Base-by-base conservation (phyloP, 2,113 vertebrate species). In the Tympanuchus pallidicinctus region DNA sequence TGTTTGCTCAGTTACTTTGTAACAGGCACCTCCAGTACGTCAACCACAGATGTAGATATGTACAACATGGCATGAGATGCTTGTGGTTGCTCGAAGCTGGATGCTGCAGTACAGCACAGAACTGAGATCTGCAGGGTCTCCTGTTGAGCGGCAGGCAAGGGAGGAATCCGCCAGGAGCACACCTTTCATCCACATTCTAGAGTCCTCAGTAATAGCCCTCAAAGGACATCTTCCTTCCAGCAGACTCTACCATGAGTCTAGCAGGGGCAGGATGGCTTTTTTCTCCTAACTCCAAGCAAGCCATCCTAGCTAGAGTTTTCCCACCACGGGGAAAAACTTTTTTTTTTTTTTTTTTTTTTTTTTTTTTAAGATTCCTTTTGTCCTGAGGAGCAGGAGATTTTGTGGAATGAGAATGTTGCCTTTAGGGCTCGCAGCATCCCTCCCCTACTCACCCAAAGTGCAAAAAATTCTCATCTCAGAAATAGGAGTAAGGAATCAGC, bases 371-470 rank as follows among this genome's bases (percentile, higher is more conserved):
- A 48, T 65, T 2, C 3, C 2, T 13, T 57, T 67, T 5, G 50
- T n/a, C 6, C 9, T 24, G 30, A 25, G 54, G 40, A 45, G 79
- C 86, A 40, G 0, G 5, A 27, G 15, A 8, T 1, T 61, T 24
- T 6, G 19, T 22, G 10, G 18, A 92, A 57, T 18, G 6, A 65
- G 4, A 10, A 48, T 47, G 65, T 82, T 25, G 2, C 20, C 17
- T 36, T 17, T 17, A 48, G 4, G 36, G 24, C 13, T 18, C n/a
- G 16, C 0, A 0, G 2, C 3, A 8, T 34, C 10, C 10, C 13
- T 59, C 13, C 28, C 8, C 2, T 3, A 2, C 0, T 1, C 0
- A 74, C 25, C 12, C 19, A 40, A 38, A 38, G 17, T 66, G 5
- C 8, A 77, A 82, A 86, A 76, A 8, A 8, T 8, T 82, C 9